Evolutionary conservation across 2,888 invertebrate species (phyloP), one percentile per base, ranked within the genome.

Genomic region (Eurois occulta): DNA sequence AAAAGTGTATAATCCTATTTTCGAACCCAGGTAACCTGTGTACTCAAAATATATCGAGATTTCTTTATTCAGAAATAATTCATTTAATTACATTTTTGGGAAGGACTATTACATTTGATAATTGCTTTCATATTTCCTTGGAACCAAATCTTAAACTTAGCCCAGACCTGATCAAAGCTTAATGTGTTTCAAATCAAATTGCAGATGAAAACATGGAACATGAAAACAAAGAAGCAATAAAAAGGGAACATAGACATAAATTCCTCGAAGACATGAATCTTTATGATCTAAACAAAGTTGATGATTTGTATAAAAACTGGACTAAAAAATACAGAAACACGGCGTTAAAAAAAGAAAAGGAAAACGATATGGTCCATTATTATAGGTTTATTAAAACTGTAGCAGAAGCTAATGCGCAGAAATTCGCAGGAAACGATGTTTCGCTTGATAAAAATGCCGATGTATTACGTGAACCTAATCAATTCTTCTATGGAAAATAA

Each of bases 381-480:
- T 93, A 92, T 62, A 92, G 93, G 81, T 95, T 95, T 81, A 80
- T 94, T 1, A 95, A 94, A 89, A 92, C 93, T 0, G 79, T 95
- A 2, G 90, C 90, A 0, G 93, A 94, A 58, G 82, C 90, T 4
- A 95, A 95, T 80, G 90, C 86, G 79, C 86, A 90, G 24, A 90
- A 88, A 72, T 89, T 91, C 69, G 75, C 82, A 1, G 93, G 92
- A 1, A 71, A 87, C 66, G 58, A 81, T 32, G 80, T 70, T 4
- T 64, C 55, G 0, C 83, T 94, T 32, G 90, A 91, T 79, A 81
- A 79, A 65, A 81, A 89, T 32, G 91, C 95, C 10, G 93, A 95
- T 86, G 66, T 83, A 28, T n/a, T 94, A 6, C 84, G 87, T 38
- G 82, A 91, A 35, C 92, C 93, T 16, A 43, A 89, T 67, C 90